Percentiles rank a stretch among this genome's conserved stretches.
Evolutionary conservation across 2,113 vertebrate species (phyloP).

Genomic region (Willisornis vidua): DNA sequence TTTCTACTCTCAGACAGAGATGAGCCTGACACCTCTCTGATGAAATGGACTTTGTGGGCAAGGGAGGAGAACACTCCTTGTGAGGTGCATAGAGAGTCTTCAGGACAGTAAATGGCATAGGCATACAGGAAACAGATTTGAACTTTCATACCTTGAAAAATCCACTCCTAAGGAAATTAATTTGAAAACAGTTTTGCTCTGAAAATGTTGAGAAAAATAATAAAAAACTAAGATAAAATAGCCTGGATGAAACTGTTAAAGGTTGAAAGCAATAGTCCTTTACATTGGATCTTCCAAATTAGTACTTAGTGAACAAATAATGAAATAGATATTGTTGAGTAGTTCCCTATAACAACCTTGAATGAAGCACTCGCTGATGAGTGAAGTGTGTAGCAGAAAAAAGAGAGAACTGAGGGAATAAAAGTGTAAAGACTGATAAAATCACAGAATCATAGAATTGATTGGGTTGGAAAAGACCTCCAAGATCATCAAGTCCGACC

Average conservation of each 20-base stretch:
- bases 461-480: too few species aligned
- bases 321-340: not conserved
- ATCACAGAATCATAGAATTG: too few species aligned
- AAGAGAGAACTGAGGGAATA: not conserved
- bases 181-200: not conserved
- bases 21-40: rapidly evolving
- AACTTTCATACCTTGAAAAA: not conserved
- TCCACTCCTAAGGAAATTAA: not conserved
- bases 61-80: not conserved
- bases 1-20: not conserved
- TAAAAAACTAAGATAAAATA: not conserved
- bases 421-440: not conserved
- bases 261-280: not conserved
- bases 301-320: not conserved
- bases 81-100: not conserved
- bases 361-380: not conserved
- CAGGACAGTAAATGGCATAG: not conserved
- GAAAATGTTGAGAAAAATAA: not conserved
- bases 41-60: not conserved
- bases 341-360: not conserved
- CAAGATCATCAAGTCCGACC: too few species aligned
- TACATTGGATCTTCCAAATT: not conserved
- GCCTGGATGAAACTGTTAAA: not conserved
- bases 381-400: not conserved
- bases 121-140: not conserved